phyloP scores from a whole-genome alignment of 53 echinoderm and acorn worm species.

The Antedon mediterranea region DNA sequence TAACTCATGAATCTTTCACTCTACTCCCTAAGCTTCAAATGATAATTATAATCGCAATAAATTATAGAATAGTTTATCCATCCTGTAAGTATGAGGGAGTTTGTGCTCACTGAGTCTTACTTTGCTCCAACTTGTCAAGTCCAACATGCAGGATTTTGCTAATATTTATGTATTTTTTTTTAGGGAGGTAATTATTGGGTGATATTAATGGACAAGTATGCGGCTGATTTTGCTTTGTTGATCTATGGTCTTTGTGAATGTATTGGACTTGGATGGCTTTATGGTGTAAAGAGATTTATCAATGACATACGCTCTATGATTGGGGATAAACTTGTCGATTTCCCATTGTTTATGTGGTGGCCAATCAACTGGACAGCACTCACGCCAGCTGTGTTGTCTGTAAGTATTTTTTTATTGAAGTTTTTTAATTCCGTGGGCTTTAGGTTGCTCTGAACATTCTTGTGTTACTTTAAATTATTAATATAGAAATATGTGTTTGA shows the following conservation, averaged over 20 bases:
- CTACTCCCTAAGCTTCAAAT: too few species aligned
- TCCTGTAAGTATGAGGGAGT: too few species aligned
- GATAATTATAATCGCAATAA: too few species aligned
- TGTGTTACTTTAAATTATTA: too few species aligned
- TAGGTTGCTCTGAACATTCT: too few species aligned
- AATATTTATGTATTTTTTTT: not conserved
- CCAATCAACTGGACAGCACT: constrained; percentile 83
- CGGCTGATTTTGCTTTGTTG: constrained; percentile 82
- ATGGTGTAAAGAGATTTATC: constrained; percentile 59
- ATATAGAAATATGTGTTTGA: too few species aligned
- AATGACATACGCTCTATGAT: constrained; percentile 97
- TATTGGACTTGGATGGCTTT: constrained; percentile 81
- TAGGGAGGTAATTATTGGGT: constrained; percentile 96
- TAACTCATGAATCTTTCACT: too few species aligned
- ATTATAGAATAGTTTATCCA: too few species aligned
- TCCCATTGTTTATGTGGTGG: constrained; percentile 78
- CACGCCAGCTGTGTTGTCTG: constrained; percentile 79
- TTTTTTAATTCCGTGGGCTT: too few species aligned
- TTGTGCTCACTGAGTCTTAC: too few species aligned
- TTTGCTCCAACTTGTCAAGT: too few species aligned
- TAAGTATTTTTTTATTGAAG: constrained; percentile 38
- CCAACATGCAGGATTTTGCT: not conserved
- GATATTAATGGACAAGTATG: constrained; percentile 88
- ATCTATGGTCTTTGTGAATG: constrained; percentile 84
- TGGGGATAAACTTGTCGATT: constrained; percentile 59